Conservation (phyloP, 2,113 vertebrate genomes). For the Indri indri region DNA sequence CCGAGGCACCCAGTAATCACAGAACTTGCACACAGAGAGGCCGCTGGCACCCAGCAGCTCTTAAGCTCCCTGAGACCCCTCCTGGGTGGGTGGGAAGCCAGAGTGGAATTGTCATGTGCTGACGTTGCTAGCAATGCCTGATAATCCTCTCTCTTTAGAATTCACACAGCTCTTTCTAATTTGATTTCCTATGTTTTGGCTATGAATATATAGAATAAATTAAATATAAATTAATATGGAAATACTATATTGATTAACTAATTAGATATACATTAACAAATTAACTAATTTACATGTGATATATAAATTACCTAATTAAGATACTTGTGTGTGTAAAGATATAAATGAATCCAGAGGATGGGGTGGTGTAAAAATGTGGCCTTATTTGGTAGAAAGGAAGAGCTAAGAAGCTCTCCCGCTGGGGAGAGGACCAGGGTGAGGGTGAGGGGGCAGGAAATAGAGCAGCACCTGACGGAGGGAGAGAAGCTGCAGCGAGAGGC, state of each 20-base stretch:
- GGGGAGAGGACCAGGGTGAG: not conserved
- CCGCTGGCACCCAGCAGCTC: not conserved
- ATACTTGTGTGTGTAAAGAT: not conserved
- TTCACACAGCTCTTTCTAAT: not conserved
- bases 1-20: not conserved
- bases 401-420: not conserved
- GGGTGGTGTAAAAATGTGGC: not conserved
- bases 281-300: not conserved
- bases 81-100: not conserved
- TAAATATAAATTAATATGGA: not conserved
- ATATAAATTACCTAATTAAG: not conserved
- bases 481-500: not conserved
- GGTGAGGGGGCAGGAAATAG: not conserved
- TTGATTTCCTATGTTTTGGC: not conserved
- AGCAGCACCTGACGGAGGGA: too few species aligned
- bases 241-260: not conserved
- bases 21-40: not conserved
- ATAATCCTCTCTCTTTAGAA: not conserved
- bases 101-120: not conserved
- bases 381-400: not conserved
- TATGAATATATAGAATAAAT: not conserved
- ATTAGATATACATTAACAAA: not conserved
- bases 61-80: not conserved
- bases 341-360: not conserved
- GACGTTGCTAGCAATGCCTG: not conserved